Conservation (phyloP, 2,888 invertebrate species). For the Lasius fuliginosus region DNA sequence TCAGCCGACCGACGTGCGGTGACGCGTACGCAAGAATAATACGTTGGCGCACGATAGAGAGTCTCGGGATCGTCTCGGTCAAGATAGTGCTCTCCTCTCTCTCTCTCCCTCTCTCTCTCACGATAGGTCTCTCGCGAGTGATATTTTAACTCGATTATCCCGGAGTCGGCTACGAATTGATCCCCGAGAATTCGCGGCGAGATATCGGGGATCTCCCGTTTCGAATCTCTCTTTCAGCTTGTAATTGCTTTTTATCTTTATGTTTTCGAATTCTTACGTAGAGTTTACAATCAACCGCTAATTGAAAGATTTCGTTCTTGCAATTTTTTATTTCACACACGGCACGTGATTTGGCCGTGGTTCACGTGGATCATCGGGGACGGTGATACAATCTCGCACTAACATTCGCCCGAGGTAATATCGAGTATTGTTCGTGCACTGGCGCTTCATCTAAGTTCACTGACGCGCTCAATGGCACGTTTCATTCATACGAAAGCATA, state of each 20-base stretch:
- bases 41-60: neutral
- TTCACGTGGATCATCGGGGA: conserved; percentile 10
- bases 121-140: conserved; percentile 8
- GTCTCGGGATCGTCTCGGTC: neutral
- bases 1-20: conserved; percentile 18
- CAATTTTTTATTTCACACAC: conserved; percentile 22
- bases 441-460: conserved; percentile 48
- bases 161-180: conserved; percentile 1
- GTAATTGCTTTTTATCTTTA: conserved; percentile 6
- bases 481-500: conserved; percentile 27
- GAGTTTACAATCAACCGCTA: neutral
- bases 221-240: neutral
- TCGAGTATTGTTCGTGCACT: conserved; percentile 37
- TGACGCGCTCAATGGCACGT: conserved; percentile 9
- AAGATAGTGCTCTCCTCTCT: neutral
- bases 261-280: neutral
- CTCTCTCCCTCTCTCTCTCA: neutral
- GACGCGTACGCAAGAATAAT: conserved; percentile 38
- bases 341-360: neutral
- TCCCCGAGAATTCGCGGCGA: neutral
- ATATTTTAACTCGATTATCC: conserved; percentile 31
- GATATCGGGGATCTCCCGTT: neutral
- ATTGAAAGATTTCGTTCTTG: neutral
- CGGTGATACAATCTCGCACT: conserved; percentile 54
- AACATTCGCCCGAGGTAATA: conserved; percentile 51